Percentiles rank a stretch among this genome's conserved stretches.
phyloP scores from a whole-genome alignment of 2,888 invertebrate species.

The Cephus sareptanus region DNA sequence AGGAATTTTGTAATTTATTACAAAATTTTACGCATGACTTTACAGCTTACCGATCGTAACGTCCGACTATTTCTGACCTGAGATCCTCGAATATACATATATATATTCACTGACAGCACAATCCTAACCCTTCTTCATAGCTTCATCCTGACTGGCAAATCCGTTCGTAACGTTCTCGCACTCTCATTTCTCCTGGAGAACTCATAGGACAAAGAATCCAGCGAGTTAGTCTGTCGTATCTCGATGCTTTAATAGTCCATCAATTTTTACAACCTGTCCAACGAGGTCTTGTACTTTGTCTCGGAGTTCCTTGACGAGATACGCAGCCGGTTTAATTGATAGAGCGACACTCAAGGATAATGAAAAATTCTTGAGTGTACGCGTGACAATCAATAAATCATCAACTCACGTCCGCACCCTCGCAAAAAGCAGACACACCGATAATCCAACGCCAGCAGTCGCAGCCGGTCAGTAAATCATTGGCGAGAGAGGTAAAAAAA shows the following conservation, averaged over 20 bases:
- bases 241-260: not conserved
- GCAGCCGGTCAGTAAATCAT: slow-evolving; percentile 5
- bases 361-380: not conserved
- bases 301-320: not conserved
- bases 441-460: slow-evolving; percentile 1
- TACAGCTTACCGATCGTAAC: not conserved
- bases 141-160: not conserved
- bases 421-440: not conserved
- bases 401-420: not conserved
- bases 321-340: not conserved
- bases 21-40: not conserved
- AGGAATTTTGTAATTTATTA: not conserved
- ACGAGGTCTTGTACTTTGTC: not conserved
- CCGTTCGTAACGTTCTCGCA: not conserved
- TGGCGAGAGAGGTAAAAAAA: not conserved
- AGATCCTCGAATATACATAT: not conserved
- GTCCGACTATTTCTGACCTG: not conserved
- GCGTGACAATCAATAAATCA: slow-evolving; percentile 5
- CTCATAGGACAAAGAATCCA: not conserved
- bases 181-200: not conserved
- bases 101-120: not conserved
- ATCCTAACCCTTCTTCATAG: not conserved
- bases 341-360: not conserved
- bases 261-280: not conserved
- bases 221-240: not conserved